Evolutionary conservation across 2,888 invertebrate genomes (phyloP).

Genomic region (Nematopogon swammerdamellus): DNA sequence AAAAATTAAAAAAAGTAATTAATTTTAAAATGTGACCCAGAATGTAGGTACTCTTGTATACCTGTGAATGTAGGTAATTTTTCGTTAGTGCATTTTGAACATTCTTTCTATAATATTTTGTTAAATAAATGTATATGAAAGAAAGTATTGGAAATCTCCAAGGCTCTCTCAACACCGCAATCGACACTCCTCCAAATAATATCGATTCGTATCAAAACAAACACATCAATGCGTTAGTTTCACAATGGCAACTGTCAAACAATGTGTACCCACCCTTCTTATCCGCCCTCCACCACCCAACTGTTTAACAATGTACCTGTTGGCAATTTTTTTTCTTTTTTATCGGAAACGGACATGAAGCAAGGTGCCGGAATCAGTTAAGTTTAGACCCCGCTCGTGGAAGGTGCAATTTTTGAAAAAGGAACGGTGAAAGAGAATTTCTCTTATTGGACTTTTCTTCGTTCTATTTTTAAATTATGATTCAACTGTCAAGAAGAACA

Average conservation of each 20-base stretch:
- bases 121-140: no score
- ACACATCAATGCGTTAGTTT: constrained; percentile 2
- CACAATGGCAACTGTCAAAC: constrained; percentile 12
- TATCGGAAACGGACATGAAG: constrained; percentile 44
- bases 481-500: not conserved
- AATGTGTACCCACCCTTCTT: constrained; percentile 4
- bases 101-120: no score
- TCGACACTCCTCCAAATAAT: constrained; percentile 3
- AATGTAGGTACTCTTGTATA: no score
- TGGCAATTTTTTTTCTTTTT: constrained; percentile 25
- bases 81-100: no score
- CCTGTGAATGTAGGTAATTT: no score
- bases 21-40: no score
- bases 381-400: constrained; percentile 37
- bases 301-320: constrained; percentile 34
- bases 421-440: no score
- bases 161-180: no score
- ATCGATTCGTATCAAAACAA: no score
- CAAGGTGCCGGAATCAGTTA: constrained; percentile 34
- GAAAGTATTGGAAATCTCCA: no score
- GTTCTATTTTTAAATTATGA: not conserved
- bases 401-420: constrained; percentile 30
- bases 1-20: no score
- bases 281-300: constrained; percentile 15
- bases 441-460: not conserved